Evolutionary conservation across 2,888 invertebrate genomes (phyloP), one percentile per base, ranked within the genome.

Genomic region (Megalurothrips usitatus): DNA sequence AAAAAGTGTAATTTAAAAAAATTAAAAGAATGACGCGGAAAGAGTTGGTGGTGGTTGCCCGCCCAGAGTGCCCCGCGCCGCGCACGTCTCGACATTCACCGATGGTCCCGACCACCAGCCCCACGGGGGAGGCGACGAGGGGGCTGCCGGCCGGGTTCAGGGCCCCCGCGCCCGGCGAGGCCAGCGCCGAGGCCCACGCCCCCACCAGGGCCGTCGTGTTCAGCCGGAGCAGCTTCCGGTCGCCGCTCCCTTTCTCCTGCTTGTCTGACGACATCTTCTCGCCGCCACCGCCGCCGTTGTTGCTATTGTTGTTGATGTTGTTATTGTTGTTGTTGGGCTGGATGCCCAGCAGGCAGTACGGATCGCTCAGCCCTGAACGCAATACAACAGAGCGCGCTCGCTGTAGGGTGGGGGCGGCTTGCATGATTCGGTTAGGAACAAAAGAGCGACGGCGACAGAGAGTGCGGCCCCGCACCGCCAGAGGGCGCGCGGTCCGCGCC

Each of bases 341-440:
- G 79, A 89, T 87, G 48, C 89, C 91, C 86, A 91, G 86, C 90
- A 91, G 91, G 85, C 91, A 91, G 85, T 90, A 91, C 43, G 91
- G 91, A 85, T 91, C 91, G 85, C 90, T 90, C 87, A 89, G 90
- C 81, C 91, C 90, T 90, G 85, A 49, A 75, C 49, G 79, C 49
- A 81, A 79, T 52, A 58, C 81, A 83, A 80, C 82, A 75, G 12
- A 75, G 68, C 26, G 80, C 78, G 80, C 80, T 52, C 79, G 81
- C 82, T 78, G 79, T 58, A 58, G 34, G 34, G n/a, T n/a, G n/a
- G n/a, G n/a, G n/a, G n/a, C n/a, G 34, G 34, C 3, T 6, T 43
- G 34, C 34, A 43, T 43, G 34, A 43, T 43, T 4, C 34, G 34
- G 6, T 43, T 43, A 43, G n/a, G n/a, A 43, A 43, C 6, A 43